Conservation (phyloP, 2,113 vertebrate genomes). For the Choloepus hoffmanni region DNA sequence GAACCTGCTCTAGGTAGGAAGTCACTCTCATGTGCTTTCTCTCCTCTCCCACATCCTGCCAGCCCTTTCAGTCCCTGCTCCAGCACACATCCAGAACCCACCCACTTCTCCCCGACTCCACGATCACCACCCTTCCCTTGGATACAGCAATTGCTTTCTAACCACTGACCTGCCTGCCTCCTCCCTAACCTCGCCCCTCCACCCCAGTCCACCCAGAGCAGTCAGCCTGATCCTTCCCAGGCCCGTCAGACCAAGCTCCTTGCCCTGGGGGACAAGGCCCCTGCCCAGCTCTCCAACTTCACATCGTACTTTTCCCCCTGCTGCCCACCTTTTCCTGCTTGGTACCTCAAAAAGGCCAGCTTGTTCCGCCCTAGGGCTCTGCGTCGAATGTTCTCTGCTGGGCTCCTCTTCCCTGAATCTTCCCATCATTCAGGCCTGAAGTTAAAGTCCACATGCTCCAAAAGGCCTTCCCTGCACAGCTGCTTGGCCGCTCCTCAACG, state of each 20-base stretch:
- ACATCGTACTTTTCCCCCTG: no score
- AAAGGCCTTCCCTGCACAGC: not conserved
- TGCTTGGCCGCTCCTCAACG: not conserved
- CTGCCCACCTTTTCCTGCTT: not conserved
- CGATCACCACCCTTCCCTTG: no score
- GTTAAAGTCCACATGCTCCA: not conserved
- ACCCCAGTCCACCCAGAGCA: accelerated
- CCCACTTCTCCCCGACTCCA: no score
- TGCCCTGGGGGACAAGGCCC: not conserved
- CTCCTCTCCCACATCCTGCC: not conserved
- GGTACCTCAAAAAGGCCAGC: no score
- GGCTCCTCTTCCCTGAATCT: not conserved
- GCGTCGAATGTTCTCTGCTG: not conserved
- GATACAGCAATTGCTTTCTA: no score
- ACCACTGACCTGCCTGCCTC: no score
- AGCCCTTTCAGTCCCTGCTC: not conserved
- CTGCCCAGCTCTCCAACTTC: not conserved
- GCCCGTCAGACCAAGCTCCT: not conserved
- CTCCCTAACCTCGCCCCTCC: not conserved
- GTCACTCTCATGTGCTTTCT: no score
- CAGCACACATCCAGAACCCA: not conserved
- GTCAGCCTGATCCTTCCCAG: no score
- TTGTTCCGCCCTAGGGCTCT: not conserved
- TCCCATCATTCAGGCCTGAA: not conserved
- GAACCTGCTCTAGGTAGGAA: no score